Conservation (phyloP, 2,888 invertebrate genomes). For the Plebejus argus region DNA sequence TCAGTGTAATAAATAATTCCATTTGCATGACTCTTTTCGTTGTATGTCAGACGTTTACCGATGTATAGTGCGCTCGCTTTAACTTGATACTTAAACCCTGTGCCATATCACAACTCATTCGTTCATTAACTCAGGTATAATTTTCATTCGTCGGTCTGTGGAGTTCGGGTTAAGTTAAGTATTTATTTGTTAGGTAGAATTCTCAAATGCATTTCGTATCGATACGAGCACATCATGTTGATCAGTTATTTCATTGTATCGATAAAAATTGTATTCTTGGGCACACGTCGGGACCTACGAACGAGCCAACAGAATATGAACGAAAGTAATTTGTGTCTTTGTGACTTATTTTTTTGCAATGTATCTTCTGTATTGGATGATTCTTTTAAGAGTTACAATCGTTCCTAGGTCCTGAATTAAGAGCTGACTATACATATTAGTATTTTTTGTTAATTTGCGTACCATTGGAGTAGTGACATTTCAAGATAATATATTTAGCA, state of each 20-base stretch:
- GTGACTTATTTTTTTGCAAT: neutral
- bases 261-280: constrained; percentile 24
- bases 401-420: neutral
- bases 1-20: neutral
- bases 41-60: neutral
- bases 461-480: neutral
- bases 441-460: constrained; percentile 12
- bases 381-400: neutral
- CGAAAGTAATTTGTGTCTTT: neutral
- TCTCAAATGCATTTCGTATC: constrained; percentile 33
- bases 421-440: constrained; percentile 25
- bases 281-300: constrained; percentile 1
- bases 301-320: neutral
- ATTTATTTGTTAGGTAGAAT: constrained; percentile 37
- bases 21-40: constrained; percentile 29
- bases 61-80: neutral
- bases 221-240: constrained; percentile 1
- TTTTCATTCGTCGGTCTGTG: constrained; percentile 15
- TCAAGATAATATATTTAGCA: neutral
- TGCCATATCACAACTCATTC: constrained; percentile 42
- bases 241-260: constrained; percentile 28
- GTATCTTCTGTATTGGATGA: neutral
- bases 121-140: constrained; percentile 6
- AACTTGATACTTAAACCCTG: constrained; percentile 36
- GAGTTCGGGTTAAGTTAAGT: constrained; percentile 37